A percentile compares a stretch with the other conserved stretches of the same genome.
phyloP scores from a whole-genome alignment of 2,113 vertebrate species.

The Chelonoidis abingdonii region DNA sequence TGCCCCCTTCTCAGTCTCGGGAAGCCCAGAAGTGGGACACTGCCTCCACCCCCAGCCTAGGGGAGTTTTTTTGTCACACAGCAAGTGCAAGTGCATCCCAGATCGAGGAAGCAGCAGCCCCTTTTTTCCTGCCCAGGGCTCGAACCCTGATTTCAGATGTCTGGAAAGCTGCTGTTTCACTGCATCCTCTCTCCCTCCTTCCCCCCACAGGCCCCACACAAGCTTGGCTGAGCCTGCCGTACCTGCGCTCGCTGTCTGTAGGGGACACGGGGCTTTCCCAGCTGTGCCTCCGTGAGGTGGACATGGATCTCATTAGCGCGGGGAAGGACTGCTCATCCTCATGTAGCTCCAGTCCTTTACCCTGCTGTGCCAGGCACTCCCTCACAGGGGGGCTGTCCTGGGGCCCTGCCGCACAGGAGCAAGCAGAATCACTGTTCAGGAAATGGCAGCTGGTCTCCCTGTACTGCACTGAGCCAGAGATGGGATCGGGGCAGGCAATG shows the following conservation, averaged over 20 bases:
- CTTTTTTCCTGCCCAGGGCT: not conserved
- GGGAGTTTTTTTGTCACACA: not conserved
- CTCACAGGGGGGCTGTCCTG: not conserved
- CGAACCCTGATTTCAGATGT: not conserved
- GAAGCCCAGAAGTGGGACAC: not conserved
- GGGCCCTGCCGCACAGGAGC: not conserved
- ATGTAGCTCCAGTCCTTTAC: not conserved
- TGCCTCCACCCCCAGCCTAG: not conserved
- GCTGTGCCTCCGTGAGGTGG: constrained; percentile 87
- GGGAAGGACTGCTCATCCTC: constrained; percentile 79
- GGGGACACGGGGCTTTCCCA: constrained; percentile 88
- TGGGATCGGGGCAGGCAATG: not conserved
- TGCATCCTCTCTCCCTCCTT: not conserved
- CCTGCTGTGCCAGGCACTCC: not conserved
- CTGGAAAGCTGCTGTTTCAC: not conserved
- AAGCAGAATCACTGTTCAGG: constrained; percentile 3
- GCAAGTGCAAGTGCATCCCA: not conserved
- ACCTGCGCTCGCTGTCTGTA: constrained; percentile 84
- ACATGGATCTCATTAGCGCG: constrained; percentile 82
- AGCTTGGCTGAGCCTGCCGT: not conserved
- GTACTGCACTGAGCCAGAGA: not conserved
- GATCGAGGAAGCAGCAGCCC: not conserved
- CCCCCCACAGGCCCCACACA: not conserved
- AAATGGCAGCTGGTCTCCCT: not conserved
- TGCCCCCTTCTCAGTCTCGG: not conserved